These are phyloP conservation scores for Pelagia noctiluca DNA, from an alignment of 30 jellyfish, hydroid and myxozoan genomes.

Conservation along the genomic window DNA sequence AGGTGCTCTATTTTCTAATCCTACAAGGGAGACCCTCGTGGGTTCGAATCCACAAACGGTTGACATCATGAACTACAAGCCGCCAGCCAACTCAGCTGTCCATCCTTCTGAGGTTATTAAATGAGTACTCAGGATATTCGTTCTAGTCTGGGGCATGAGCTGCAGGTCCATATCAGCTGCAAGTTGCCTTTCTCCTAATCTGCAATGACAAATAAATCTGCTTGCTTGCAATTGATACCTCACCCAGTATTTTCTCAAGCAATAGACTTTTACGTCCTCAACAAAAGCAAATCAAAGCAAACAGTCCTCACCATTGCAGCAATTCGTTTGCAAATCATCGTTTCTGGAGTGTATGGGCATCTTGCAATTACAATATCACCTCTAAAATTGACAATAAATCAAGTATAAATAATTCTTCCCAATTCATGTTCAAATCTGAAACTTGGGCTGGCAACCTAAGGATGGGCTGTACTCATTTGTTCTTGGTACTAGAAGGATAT, in stretches of 20 bases:
- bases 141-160: no score
- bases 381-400: constrained; percentile 23
- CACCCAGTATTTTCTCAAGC: background rate
- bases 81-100: no score
- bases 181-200: background rate
- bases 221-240: background rate
- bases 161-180: no score
- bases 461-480: background rate
- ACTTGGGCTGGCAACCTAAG: no score
- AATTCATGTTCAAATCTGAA: background rate
- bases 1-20: no score
- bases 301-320: constrained; percentile 81
- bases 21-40: no score
- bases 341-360: constrained; percentile 84
- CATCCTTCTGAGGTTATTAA: no score
- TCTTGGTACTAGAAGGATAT: background rate
- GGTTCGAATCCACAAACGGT: no score
- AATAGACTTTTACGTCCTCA: background rate
- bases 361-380: constrained; percentile 93
- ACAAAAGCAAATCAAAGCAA: background rate
- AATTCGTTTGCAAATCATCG: constrained; percentile 87
- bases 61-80: no score
- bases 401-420: background rate
- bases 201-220: background rate
- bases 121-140: no score